phyloP scores from a whole-genome alignment of 2,113 vertebrate genomes.

The Triplophysa rosa region DNA sequence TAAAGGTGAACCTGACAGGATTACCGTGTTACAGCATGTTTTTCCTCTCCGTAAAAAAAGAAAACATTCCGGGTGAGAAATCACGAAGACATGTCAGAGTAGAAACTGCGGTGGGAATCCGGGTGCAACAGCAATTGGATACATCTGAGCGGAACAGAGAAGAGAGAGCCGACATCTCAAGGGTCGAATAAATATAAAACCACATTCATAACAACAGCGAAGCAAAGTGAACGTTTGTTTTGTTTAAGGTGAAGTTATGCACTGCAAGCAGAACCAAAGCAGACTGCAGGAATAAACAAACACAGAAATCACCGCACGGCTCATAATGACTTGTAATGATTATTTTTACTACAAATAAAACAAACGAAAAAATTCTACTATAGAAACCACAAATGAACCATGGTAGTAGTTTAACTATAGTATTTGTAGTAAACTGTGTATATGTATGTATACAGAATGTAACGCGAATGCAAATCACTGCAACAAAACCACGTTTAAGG shows the following conservation, averaged over 20 bases:
- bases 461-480: too few relatives aligned
- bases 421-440: too few relatives aligned
- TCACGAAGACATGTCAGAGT: slow-evolving; percentile 63
- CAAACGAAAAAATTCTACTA: too few relatives aligned
- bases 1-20: slow-evolving; percentile 70
- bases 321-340: too few relatives aligned
- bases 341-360: too few relatives aligned
- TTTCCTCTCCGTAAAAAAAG: neutral
- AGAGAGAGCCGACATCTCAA: neutral
- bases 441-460: too few relatives aligned
- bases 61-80: slow-evolving; percentile 1
- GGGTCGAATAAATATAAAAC: neutral
- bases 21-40: slow-evolving; percentile 62
- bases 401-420: too few relatives aligned
- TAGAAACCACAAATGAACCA: too few relatives aligned
- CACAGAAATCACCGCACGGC: too few relatives aligned
- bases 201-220: neutral
- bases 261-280: neutral
- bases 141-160: neutral
- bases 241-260: neutral
- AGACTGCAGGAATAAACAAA: neutral
- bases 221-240: neutral
- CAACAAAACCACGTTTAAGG: too few relatives aligned
- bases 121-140: neutral
- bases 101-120: neutral